Percentiles rank a stretch among this genome's conserved stretches.
Conservation (phyloP, 2,888 invertebrate genomes). For the Diabrotica balteata region DNA sequence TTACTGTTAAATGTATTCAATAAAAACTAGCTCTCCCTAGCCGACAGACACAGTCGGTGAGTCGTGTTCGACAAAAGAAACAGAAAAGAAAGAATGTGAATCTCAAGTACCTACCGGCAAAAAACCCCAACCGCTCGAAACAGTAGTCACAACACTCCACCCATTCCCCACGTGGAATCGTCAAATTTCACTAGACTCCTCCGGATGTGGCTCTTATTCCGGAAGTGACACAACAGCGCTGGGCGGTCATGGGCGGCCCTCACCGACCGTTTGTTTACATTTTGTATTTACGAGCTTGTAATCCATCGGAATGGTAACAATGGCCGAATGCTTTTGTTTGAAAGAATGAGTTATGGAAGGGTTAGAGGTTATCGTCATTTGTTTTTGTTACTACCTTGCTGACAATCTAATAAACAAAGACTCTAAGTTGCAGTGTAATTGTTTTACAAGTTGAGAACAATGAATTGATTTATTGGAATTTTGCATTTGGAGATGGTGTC, state of each 20-base stretch:
- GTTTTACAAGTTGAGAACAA: slow-evolving; percentile 9
- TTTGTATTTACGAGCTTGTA: slow-evolving; percentile 25
- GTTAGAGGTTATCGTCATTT: slow-evolving; percentile 29
- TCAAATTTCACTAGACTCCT: slow-evolving; percentile 23
- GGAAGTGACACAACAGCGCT: slow-evolving; percentile 33
- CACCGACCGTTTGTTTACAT: slow-evolving; percentile 34
- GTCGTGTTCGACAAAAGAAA: neutral
- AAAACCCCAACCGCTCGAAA: slow-evolving; percentile 4
- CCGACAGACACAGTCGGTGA: too few species aligned
- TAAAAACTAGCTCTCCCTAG: too few species aligned
- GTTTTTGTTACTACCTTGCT: slow-evolving; percentile 8
- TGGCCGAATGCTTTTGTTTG: slow-evolving; percentile 25
- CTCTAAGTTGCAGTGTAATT: neutral
- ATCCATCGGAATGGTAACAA: slow-evolving; percentile 30
- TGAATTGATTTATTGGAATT: neutral
- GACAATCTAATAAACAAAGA: slow-evolving; percentile 18
- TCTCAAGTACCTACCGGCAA: slow-evolving; percentile 10
- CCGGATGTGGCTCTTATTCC: slow-evolving; percentile 33
- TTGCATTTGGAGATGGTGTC: too few species aligned
- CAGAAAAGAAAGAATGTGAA: slow-evolving; percentile 8
- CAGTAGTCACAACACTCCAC: slow-evolving; percentile 32
- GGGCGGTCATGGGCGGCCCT: slow-evolving; percentile 35
- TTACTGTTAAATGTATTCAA: too few species aligned
- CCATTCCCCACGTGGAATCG: slow-evolving; percentile 29
- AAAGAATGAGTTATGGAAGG: slow-evolving; percentile 27